These are phyloP conservation scores for Periplaneta americana DNA, from an alignment of 1,140 invertebrate species.

Conservation along the genomic window DNA sequence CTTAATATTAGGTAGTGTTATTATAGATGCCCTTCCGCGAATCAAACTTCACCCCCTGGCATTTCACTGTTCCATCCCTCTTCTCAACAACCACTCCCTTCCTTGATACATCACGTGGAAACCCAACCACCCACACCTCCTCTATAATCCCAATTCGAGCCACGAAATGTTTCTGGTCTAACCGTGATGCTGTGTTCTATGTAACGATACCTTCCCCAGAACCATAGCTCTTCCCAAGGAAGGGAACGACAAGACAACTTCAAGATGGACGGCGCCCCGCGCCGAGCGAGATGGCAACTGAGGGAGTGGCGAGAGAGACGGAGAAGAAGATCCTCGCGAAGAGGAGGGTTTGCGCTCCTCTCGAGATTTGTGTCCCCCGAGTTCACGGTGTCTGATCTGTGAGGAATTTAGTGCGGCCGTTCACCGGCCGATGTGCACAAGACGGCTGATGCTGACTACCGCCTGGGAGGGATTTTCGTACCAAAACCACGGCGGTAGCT, in stretches of 20 bases:
- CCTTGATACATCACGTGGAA: not conserved
- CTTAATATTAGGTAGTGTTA: no score
- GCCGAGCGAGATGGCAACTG: not conserved
- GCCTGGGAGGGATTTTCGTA: not conserved
- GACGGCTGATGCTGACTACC: not conserved
- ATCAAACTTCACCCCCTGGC: not conserved
- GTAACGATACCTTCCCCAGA: not conserved
- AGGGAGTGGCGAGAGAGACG: not conserved
- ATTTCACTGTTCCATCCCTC: not conserved
- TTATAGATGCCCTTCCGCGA: no score
- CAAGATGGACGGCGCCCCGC: conserved; percentile 14
- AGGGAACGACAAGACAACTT: conserved; percentile 13
- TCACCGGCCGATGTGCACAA: not conserved
- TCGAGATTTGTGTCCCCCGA: conserved; percentile 20
- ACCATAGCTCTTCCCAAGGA: conserved; percentile 7
- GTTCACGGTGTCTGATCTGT: conserved; percentile 22
- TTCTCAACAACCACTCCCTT: not conserved
- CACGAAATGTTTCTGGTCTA: not conserved
- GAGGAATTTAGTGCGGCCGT: conserved; percentile 18
- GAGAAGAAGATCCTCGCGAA: not conserved
- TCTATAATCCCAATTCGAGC: not conserved
- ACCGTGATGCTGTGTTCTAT: not conserved
- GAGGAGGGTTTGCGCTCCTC: conserved; percentile 7
- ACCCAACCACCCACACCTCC: not conserved
- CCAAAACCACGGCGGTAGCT: not conserved